Base-by-base conservation (phyloP, 1,140 invertebrate species). In the Tribolium madens region DNA sequence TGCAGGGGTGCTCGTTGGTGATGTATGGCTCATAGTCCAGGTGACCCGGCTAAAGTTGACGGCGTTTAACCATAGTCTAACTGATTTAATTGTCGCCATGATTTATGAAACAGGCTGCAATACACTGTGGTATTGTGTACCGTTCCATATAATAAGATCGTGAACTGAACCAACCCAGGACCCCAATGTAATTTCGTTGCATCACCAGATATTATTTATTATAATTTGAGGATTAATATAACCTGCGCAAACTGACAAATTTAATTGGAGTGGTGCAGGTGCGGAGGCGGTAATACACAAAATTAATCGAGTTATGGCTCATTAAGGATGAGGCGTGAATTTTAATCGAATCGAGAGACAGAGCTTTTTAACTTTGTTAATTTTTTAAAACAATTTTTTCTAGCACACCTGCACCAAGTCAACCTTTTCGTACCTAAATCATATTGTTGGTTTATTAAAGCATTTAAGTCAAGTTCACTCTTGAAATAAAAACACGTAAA, bases 31-130 rank as follows among this genome's bases (percentile, higher is more conserved):
- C 64, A 73, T 64, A 72, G 79, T 80, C 79, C 81, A 82, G 81
- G 81, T 82, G 79, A 80, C 81, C 81, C 81, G 75, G 70, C 77
- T 77, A 81, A 82, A 82, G 81, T 81, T 81, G 81, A 80, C 81
- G 80, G 80, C 77, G 79, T 79, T 82, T 80, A 81, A 82, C 81
- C 79, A 80, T 76, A 79, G 81, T 76, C 75, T 80, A 82, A 81
- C 82, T 81, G 82, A 83, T 83, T 83, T 82, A 82, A 83, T 82
- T 83, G 82, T 82, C 60, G 75, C 46, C 53, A 75, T 83, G 82
- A 83, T 83, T 83, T 82, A 83, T 81, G 79, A 76, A 47, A 57
- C 60, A 69, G 69, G n/a, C 72, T 81, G 78, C 80, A 80, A 83
- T 81, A 82, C 75, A 18, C 46, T 26, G 52, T 81, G 75, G 76